Percentiles rank a stretch among this genome's conserved stretches.
Conservation (phyloP, 2,888 invertebrate genomes). For the Pseudococcus viburni region DNA sequence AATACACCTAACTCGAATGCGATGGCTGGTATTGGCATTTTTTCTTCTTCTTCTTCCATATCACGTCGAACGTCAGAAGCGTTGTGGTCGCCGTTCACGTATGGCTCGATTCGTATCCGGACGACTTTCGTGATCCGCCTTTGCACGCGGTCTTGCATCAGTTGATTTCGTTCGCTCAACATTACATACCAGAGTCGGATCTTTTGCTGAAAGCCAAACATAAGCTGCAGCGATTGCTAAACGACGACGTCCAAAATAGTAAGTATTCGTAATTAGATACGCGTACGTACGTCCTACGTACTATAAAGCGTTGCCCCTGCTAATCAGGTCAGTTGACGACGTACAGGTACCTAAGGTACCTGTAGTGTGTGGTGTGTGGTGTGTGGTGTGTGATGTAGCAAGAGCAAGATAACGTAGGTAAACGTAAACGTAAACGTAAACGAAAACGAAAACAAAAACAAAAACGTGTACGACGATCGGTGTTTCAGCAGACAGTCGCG, state of each 20-base stretch:
- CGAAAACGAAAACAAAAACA: too few species aligned
- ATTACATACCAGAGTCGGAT: conserved; percentile 87
- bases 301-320: not conserved
- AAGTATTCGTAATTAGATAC: conserved; percentile 46
- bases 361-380: too few species aligned
- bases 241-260: conserved; percentile 73
- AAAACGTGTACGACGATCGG: not conserved
- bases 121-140: conserved; percentile 88
- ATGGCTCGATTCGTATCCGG: conserved; percentile 97
- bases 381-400: too few species aligned
- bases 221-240: conserved; percentile 82
- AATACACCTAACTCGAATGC: too few species aligned
- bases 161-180: conserved; percentile 88
- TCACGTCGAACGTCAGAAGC: conserved; percentile 75
- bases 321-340: too few species aligned
- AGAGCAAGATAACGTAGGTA: too few species aligned
- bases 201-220: conserved; percentile 84
- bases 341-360: too few species aligned
- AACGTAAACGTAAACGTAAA: too few species aligned
- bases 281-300: not conserved
- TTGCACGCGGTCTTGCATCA: conserved; percentile 84
- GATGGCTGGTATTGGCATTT: too few species aligned
- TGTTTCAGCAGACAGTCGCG: not conserved
- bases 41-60: too few species aligned
- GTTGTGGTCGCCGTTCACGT: conserved; percentile 92